A percentile compares a stretch with the other conserved stretches of the same genome.
Evolutionary conservation across 2,888 invertebrate genomes (phyloP).

Genomic region (Euproctis similis): DNA sequence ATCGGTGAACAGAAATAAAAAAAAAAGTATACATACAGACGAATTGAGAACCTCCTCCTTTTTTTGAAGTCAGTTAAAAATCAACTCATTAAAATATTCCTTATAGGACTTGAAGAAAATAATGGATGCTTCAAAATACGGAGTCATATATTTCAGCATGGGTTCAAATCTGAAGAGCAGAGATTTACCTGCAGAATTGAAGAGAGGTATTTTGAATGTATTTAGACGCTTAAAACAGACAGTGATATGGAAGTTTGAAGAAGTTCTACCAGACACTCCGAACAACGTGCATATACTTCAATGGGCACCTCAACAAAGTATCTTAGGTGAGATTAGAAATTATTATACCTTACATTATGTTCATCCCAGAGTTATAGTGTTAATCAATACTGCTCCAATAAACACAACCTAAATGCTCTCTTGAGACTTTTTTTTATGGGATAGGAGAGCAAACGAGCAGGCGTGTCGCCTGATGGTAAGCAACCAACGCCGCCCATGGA

Average conservation of each 20-base stretch:
- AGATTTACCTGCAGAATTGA: constrained; percentile 36
- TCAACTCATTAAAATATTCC: background rate
- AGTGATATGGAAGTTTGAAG: constrained; percentile 54
- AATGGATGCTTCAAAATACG: constrained; percentile 46
- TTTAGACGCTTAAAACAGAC: constrained; percentile 53
- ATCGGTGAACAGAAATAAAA: no score
- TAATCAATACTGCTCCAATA: no score
- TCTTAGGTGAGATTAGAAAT: constrained; percentile 43
- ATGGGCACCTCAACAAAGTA: constrained; percentile 47
- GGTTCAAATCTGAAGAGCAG: constrained; percentile 51
- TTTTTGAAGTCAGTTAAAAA: no score
- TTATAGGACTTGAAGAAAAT: constrained; percentile 42
- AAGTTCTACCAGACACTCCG: constrained; percentile 25
- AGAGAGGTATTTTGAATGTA: constrained; percentile 35
- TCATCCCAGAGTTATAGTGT: no score
- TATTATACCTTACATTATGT: no score
- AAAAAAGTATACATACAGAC: no score
- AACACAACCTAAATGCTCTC: no score
- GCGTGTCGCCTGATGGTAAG: no score
- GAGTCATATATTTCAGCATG: constrained; percentile 63
- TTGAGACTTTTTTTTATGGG: no score
- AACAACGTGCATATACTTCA: constrained; percentile 35
- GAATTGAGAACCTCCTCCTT: no score
- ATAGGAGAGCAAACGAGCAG: no score
- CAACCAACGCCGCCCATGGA: no score